Evolutionary conservation across 2,113 vertebrate genomes (phyloP).

Genomic region (Dipodomys spectabilis): DNA sequence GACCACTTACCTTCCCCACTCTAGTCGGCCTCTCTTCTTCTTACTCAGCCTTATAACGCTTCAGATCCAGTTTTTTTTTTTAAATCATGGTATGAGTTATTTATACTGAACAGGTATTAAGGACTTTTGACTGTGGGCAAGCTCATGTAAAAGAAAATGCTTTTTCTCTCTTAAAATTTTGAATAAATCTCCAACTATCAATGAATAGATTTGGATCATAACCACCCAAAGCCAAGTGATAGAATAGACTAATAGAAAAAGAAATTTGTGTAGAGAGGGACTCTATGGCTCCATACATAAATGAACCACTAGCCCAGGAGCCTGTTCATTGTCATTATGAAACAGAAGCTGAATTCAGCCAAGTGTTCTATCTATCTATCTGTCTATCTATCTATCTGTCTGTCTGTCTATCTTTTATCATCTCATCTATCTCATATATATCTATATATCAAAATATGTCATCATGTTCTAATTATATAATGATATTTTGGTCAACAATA

Average conservation of each 20-base stretch:
- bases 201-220: conserved; percentile 9
- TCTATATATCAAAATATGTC: background rate
- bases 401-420: too few relatives aligned
- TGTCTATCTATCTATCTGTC: background rate
- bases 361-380: background rate
- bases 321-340: conserved; percentile 14
- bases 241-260: conserved; percentile 1
- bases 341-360: conserved; percentile 20
- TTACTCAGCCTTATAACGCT: background rate
- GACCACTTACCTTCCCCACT: background rate
- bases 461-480: background rate
- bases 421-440: background rate
- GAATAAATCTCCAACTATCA: conserved; percentile 44
- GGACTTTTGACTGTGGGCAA: background rate
- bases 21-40: background rate
- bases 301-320: background rate
- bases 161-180: conserved; percentile 4
- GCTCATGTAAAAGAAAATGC: conserved; percentile 8
- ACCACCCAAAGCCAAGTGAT: background rate
- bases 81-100: background rate
- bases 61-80: background rate
- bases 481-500: background rate
- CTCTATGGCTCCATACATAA: background rate
- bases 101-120: background rate
- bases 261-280: background rate